Conservation (phyloP, 2,113 vertebrate genomes). For the Bambusicola thoracicus region DNA sequence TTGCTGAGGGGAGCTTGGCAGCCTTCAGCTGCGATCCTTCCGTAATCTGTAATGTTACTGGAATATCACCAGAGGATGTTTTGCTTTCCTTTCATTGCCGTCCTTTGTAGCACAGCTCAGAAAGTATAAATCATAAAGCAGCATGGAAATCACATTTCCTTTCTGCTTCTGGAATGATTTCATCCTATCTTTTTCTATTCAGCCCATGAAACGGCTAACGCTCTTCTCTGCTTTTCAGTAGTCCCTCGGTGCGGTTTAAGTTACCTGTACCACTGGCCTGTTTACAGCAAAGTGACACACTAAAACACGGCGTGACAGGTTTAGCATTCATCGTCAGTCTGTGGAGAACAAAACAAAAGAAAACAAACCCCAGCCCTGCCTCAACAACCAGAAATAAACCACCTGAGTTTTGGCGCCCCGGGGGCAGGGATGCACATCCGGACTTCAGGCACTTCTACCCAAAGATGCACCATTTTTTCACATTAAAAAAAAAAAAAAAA, state of each 20-base stretch:
- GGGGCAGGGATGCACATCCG: neutral
- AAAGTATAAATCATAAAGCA: constrained; percentile 1
- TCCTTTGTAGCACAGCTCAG: neutral
- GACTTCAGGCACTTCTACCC: neutral
- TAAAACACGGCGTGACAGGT: neutral
- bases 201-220: neutral
- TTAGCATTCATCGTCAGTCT: neutral
- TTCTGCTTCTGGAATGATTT: constrained; percentile 19
- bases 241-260: neutral
- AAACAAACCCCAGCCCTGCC: neutral
- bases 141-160: constrained; percentile 49
- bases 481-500: neutral
- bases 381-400: neutral
- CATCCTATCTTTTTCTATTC: neutral
- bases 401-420: neutral
- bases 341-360: neutral
- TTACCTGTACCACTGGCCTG: neutral
- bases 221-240: neutral
- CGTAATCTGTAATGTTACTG: neutral
- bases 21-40: rapidly evolving
- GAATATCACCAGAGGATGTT: neutral
- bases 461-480: neutral
- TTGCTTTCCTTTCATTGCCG: neutral
- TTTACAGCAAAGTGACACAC: neutral
- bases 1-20: neutral